Conservation (phyloP, 2,113 vertebrate species). For the Aldabrachelys gigantea region DNA sequence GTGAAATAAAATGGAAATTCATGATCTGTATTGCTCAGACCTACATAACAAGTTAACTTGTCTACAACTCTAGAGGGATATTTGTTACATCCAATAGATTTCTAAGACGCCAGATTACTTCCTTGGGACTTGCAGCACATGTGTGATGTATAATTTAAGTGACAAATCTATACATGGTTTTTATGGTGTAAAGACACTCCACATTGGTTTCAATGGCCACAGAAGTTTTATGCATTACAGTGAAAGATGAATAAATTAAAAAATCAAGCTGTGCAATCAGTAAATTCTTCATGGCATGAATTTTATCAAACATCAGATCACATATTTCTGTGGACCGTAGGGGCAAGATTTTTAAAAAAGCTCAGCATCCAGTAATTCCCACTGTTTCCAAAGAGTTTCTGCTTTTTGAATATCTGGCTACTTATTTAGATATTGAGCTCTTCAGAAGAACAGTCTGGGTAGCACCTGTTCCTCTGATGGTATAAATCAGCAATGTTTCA, state of each 20-base stretch:
- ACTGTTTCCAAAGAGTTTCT: not conserved
- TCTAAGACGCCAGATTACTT: not conserved
- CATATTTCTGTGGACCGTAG: not conserved
- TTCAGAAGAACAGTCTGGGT: not conserved
- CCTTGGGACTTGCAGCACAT: fast-evolving
- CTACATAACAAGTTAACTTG: not conserved
- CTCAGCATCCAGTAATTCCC: not conserved
- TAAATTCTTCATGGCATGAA: not conserved
- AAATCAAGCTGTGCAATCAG: not conserved
- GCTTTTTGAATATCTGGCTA: not conserved
- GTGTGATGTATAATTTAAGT: fast-evolving
- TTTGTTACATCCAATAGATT: not conserved
- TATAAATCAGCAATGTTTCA: not conserved
- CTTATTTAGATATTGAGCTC: not conserved
- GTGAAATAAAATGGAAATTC: slow-evolving; percentile 35
- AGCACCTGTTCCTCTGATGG: not conserved
- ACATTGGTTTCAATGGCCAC: not conserved
- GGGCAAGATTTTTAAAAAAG: not conserved
- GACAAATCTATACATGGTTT: not conserved
- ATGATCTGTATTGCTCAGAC: not conserved
- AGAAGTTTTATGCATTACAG: not conserved
- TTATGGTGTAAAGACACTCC: not conserved
- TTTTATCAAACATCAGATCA: not conserved
- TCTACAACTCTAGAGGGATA: not conserved
- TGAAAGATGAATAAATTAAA: not conserved